These are phyloP conservation scores for Lordiphosa mommai DNA, from an alignment of 1,140 invertebrate genomes.

Conservation along the genomic window DNA sequence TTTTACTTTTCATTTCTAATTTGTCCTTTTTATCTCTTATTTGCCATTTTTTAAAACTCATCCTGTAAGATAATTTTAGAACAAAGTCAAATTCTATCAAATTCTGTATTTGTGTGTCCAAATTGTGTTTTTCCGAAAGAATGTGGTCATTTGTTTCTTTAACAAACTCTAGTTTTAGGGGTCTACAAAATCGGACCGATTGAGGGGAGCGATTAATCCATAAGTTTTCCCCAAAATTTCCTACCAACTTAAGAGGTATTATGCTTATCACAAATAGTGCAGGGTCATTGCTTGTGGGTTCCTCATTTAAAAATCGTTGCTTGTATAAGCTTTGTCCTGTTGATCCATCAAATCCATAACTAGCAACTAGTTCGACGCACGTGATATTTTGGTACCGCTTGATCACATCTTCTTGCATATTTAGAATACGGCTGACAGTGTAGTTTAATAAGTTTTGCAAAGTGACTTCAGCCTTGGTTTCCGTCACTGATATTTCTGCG, in stretches of 20 bases:
- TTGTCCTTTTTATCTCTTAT: background rate
- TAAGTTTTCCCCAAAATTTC: background rate
- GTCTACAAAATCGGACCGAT: constrained; percentile 3
- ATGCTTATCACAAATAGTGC: constrained; percentile 2
- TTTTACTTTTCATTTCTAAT: background rate
- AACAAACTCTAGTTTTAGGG: background rate
- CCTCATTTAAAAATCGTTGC: background rate
- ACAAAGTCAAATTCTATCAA: too few species aligned
- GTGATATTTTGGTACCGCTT: background rate
- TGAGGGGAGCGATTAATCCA: constrained; percentile 6
- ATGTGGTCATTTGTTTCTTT: background rate
- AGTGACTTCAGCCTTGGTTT: background rate
- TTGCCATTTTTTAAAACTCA: background rate
- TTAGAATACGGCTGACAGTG: constrained; percentile 1
- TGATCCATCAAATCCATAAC: constrained; percentile 3
- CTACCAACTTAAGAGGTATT: background rate
- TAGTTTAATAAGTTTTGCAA: constrained; percentile 6
- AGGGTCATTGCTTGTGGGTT: background rate
- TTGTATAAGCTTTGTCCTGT: constrained; percentile 1
- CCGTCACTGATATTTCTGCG: constrained; percentile 1
- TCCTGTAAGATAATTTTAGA: too few species aligned
- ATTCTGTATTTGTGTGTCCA: too few species aligned
- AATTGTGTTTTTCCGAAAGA: too few species aligned
- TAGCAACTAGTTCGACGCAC: background rate
- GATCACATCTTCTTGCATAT: constrained; percentile 5